Percentiles rank a stretch among this genome's conserved stretches.
Conservation (phyloP, 2,888 invertebrate species). For the Agriotes lineatus region DNA sequence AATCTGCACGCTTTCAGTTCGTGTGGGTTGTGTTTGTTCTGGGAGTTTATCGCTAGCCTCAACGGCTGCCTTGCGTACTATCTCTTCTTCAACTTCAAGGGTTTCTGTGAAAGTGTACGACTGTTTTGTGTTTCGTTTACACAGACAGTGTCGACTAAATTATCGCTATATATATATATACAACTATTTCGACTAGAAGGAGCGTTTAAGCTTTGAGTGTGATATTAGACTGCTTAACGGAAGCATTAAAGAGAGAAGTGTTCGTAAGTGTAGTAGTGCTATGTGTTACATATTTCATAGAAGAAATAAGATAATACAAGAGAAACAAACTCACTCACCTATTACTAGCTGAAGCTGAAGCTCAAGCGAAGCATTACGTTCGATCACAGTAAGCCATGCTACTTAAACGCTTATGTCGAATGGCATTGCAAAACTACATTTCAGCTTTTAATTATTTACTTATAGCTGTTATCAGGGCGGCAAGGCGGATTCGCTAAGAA, state of each 20-base stretch:
- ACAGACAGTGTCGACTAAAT: slow-evolving; percentile 27
- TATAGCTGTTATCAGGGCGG: background rate
- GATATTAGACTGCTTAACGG: slow-evolving; percentile 37
- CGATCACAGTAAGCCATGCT: slow-evolving; percentile 26
- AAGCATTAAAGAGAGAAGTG: slow-evolving; percentile 40
- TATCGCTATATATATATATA: slow-evolving; percentile 23
- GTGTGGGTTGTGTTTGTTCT: slow-evolving; percentile 51
- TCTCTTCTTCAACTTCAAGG: slow-evolving; percentile 68
- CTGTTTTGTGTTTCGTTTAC: slow-evolving; percentile 56
- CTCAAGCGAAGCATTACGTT: slow-evolving; percentile 26
- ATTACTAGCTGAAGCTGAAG: slow-evolving; percentile 30
- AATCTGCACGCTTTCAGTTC: slow-evolving; percentile 59
- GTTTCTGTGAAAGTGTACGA: slow-evolving; percentile 74
- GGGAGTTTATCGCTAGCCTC: slow-evolving; percentile 54
- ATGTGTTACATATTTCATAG: slow-evolving; percentile 36
- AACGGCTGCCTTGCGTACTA: slow-evolving; percentile 57
- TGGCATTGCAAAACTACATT: slow-evolving; percentile 1
- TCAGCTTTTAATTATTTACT: slow-evolving; percentile 18
- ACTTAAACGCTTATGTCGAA: background rate
- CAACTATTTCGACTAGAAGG: slow-evolving; percentile 31
- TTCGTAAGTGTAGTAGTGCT: slow-evolving; percentile 39
- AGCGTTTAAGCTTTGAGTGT: slow-evolving; percentile 39
- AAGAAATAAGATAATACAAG: slow-evolving; percentile 29
- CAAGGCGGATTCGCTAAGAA: too few species aligned
- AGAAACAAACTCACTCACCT: slow-evolving; percentile 39